A percentile compares a stretch with the other conserved stretches of the same genome.
Evolutionary conservation across 2,113 vertebrate genomes (phyloP).

Genomic region (Mustelus asterias): DNA sequence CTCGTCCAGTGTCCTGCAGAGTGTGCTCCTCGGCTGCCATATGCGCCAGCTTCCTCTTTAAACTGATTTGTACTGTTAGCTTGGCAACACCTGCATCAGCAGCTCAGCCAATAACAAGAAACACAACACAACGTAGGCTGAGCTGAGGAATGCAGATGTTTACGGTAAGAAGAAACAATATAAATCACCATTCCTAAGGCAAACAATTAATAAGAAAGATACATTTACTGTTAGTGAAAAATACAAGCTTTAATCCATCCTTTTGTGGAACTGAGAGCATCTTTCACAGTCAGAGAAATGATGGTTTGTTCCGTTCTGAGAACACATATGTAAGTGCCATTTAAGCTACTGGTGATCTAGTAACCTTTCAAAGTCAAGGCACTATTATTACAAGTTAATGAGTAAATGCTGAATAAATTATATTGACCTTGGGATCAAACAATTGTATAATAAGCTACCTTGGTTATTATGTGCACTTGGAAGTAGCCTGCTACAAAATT

Average conservation of each 20-base stretch:
- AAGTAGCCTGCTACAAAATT: neutral
- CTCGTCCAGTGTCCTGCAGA: constrained; percentile 98
- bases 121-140: constrained; percentile 80
- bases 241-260: constrained; percentile 75
- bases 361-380: constrained; percentile 9
- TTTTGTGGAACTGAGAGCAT: constrained; percentile 69
- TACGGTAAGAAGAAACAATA: constrained; percentile 83
- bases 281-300: constrained; percentile 55
- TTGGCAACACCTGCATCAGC: constrained; percentile 83
- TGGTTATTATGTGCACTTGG: neutral
- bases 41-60: constrained; percentile 89
- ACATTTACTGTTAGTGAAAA: constrained; percentile 83
- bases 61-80: constrained; percentile 88
- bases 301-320: constrained; percentile 36
- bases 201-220: constrained; percentile 83
- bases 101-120: constrained; percentile 82
- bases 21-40: constrained; percentile 91
- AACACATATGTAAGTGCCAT: neutral
- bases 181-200: constrained; percentile 82
- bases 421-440: neutral
- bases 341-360: neutral
- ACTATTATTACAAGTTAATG: neutral
- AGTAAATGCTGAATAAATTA: neutral
- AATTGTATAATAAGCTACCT: neutral
- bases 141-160: constrained; percentile 83